Evolutionary conservation across 2,113 vertebrate species (phyloP).

Genomic region (Paradoxurus hermaphroditus): DNA sequence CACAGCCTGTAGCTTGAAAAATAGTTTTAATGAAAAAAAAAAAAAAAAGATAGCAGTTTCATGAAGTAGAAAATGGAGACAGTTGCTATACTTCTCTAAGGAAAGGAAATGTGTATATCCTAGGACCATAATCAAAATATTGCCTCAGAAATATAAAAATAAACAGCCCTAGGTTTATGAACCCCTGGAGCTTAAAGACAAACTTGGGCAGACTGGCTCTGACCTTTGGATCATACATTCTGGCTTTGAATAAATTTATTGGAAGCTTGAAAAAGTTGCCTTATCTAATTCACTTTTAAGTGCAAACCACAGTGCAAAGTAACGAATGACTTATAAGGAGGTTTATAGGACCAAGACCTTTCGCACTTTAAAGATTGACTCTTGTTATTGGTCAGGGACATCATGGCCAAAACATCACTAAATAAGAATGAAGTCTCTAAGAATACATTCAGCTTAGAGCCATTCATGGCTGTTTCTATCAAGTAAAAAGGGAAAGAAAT

Average conservation of each 20-base stretch:
- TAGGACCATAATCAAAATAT: neutral
- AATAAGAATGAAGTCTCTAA: neutral
- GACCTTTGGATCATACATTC: neutral
- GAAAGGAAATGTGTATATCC: neutral
- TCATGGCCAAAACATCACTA: neutral
- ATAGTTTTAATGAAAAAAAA: neutral
- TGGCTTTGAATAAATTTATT: conserved; percentile 27
- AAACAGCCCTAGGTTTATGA: neutral
- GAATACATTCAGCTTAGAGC: neutral
- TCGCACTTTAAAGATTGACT: conserved; percentile 1
- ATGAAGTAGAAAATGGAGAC: neutral
- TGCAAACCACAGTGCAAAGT: neutral
- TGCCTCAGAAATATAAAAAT: neutral
- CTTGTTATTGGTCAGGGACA: neutral
- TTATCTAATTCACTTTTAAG: conserved; percentile 49
- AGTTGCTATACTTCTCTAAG: neutral
- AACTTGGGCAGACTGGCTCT: neutral
- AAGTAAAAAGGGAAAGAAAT: conserved; percentile 11
- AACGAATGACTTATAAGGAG: neutral
- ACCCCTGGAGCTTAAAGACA: neutral
- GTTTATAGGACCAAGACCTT: neutral
- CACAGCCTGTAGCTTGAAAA: neutral
- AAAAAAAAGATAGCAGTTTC: neutral
- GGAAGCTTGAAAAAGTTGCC: neutral
- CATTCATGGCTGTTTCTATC: neutral